Percentiles rank a stretch among this genome's conserved stretches.
Conservation (phyloP, 2,113 vertebrate genomes). For the Chamaea fasciata region DNA sequence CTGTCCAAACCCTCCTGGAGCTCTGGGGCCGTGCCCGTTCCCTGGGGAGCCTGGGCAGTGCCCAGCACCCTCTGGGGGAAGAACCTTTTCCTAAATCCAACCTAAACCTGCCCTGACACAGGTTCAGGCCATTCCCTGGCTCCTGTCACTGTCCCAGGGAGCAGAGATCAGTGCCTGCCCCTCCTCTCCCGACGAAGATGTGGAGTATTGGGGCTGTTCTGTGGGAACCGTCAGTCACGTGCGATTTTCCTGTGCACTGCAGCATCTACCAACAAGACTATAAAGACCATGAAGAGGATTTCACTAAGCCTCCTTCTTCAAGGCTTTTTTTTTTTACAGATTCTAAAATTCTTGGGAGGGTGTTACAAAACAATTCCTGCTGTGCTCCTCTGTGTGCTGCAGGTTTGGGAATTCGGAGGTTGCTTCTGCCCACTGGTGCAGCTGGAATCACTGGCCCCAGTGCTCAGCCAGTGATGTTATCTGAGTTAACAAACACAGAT, state of each 20-base stretch:
- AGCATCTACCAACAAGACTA: not conserved
- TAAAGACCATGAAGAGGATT: not conserved
- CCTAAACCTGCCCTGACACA: rapidly evolving
- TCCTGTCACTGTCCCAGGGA: not conserved
- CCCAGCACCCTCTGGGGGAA: not conserved
- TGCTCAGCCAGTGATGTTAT: not conserved
- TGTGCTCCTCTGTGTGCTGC: not conserved
- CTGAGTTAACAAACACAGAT: not conserved
- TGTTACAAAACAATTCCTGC: not conserved
- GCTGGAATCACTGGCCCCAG: not conserved
- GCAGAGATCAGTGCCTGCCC: not conserved
- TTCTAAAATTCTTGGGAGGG: not conserved
- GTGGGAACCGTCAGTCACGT: not conserved
- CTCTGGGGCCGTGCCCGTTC: not conserved
- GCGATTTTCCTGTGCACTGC: not conserved
- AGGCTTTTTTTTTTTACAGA: not conserved
- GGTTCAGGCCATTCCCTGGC: rapidly evolving
- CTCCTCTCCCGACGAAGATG: rapidly evolving
- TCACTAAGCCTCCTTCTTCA: not conserved
- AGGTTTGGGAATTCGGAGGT: not conserved
- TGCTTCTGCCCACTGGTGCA: not conserved
- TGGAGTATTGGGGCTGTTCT: not conserved
- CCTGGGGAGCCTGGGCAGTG: not conserved
- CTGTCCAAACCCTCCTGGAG: rapidly evolving
- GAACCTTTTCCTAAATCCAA: rapidly evolving